Percentiles rank a stretch among this genome's conserved stretches.
Conservation (phyloP, 2,797 vertebrate species). For the Taenioides sp. region DNA sequence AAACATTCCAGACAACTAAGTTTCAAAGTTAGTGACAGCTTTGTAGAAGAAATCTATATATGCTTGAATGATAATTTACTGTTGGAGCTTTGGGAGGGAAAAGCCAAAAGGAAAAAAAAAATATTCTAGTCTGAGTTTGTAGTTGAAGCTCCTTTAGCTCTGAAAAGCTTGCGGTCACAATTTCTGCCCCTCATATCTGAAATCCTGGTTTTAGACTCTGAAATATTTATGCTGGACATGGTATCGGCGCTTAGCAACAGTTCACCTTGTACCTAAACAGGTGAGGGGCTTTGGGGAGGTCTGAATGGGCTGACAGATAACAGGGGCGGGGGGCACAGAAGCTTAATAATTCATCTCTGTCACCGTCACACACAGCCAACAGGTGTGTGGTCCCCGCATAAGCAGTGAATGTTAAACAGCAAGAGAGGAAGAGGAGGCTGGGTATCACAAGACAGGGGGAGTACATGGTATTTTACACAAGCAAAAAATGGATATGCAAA, state of each 20-base stretch:
- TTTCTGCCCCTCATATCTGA: background rate
- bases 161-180: background rate
- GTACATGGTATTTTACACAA: background rate
- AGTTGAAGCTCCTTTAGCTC: background rate
- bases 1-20: too few relatives aligned
- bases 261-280: conserved; percentile 45
- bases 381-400: conserved; percentile 37
- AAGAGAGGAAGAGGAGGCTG: background rate
- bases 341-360: conserved; percentile 63
- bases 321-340: conserved; percentile 28
- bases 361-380: conserved; percentile 42
- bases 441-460: background rate
- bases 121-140: too few relatives aligned
- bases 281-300: conserved; percentile 41
- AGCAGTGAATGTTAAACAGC: conserved; percentile 13
- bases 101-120: background rate
- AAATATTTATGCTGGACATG: conserved; percentile 62
- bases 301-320: conserved; percentile 42
- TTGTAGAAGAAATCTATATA: too few relatives aligned
- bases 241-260: conserved; percentile 31
- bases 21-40: too few relatives aligned
- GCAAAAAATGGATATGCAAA: too few relatives aligned
- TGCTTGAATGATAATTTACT: background rate
- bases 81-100: background rate
- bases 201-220: conserved; percentile 35